Base-by-base conservation (phyloP, 2,113 vertebrate genomes). In the Rhabdomys dilectus region DNA sequence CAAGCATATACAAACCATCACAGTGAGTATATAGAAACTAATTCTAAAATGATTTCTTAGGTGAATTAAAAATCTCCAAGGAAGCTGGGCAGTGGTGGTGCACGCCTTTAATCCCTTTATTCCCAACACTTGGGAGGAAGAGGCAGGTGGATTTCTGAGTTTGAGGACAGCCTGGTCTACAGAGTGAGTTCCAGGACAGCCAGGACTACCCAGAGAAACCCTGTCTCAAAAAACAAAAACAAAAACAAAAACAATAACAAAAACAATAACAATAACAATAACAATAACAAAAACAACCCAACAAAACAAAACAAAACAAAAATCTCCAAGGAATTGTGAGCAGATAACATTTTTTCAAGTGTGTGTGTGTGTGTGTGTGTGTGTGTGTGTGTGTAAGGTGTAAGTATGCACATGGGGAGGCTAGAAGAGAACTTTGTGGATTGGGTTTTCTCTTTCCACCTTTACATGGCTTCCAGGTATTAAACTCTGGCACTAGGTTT, bases 11-110 rank as follows among this genome's bases (percentile, higher is more conserved):
- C 17, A 56, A 56, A 56, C 56, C 15, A 56, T 56, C 56, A 56
- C 15, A 56, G 17, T 56, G 15, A 53, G 29, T 64, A 24, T 58
- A 56, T n/a, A 48, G 36, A 60, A 72, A 45, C n/a, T 80, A 77
- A 70, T 62, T 96, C 75, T 62, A 11, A 64, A 82, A 82, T 81
- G 26, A 51, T 36, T 91, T 92, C 3, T 93, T 77, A 48, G 60
- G 17, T 48, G 26, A 48, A 87, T 39, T 62, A 77, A 82, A 84
- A 45, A 22, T 31, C 11, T n/a, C 15, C 31, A 12, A 42, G 39
- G 39, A 45, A 93, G 45, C 45, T 6, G 6, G 45, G 45, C 45
- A 48, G 45, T 48, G 45, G 45, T 48, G 45, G 45, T 5, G 6
- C 45, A 48, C 45, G 45, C 45, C n/a, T n/a, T n/a, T n/a, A n/a